A percentile compares a stretch with the other conserved stretches of the same genome.
phyloP scores from a whole-genome alignment of 2,888 invertebrate species.

The Tenthredo notha region DNA sequence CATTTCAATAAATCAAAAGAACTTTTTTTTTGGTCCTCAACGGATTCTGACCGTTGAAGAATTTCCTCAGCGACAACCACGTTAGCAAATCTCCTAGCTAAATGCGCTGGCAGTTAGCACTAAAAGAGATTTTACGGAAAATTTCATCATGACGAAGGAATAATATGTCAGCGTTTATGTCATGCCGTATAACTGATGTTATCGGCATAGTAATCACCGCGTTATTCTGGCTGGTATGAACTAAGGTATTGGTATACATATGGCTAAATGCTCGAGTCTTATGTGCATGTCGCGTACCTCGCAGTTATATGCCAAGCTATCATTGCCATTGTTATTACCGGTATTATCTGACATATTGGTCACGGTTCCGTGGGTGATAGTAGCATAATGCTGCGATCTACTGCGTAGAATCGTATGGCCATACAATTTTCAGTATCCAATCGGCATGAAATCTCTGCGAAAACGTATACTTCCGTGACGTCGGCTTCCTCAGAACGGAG shows the following conservation, averaged over 20 bases:
- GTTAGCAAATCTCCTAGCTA: background rate
- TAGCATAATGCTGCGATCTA: background rate
- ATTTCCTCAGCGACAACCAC: background rate
- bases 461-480: background rate
- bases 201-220: background rate
- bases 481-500: background rate
- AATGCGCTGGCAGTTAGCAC: background rate
- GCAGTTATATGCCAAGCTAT: background rate
- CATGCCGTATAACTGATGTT: conserved; percentile 7
- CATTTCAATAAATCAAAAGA: background rate
- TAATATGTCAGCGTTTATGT: conserved; percentile 7
- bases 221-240: background rate
- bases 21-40: background rate
- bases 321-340: conserved; percentile 24
- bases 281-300: background rate
- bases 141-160: background rate
- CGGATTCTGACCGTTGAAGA: background rate
- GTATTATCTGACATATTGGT: conserved; percentile 21
- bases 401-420: background rate
- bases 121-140: background rate
- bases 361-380: background rate
- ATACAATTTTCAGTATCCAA: conserved; percentile 27
- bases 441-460: conserved; percentile 42
- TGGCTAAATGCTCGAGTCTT: background rate
- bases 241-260: background rate